Conservation (phyloP, 1,140 invertebrate genomes). For the Stegodyphus mimosarum region DNA sequence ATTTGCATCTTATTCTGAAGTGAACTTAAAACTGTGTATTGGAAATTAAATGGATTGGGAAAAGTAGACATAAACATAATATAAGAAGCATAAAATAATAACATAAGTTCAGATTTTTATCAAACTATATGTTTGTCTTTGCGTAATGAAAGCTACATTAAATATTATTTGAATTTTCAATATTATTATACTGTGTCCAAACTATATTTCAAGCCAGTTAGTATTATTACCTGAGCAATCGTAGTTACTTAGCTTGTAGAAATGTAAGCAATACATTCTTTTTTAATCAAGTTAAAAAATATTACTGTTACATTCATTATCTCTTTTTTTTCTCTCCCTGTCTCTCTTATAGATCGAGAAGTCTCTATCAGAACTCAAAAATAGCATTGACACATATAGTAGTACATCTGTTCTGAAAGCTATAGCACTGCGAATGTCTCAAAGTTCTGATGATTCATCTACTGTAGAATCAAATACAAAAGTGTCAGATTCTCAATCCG, state of each 20-base stretch:
- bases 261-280: constrained; percentile 2
- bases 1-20: no score
- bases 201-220: no score
- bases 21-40: no score
- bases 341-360: constrained; percentile 43
- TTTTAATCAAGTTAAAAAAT: neutral
- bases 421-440: constrained; percentile 33
- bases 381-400: constrained; percentile 57
- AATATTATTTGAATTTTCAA: no score
- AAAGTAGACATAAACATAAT: no score
- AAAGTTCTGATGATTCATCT: constrained; percentile 2
- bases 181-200: no score
- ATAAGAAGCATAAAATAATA: no score
- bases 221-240: neutral
- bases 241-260: neutral
- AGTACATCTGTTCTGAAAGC: constrained; percentile 40
- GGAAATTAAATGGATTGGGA: no score
- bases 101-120: no score
- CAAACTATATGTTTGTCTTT: no score
- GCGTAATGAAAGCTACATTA: no score
- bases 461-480: neutral
- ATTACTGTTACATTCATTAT: no score
- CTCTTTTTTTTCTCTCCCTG: neutral
- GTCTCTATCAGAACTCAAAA: constrained; percentile 54
- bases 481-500: neutral